Evolutionary conservation across 2,888 invertebrate species (phyloP).

Genomic region (Odontothrips loti): DNA sequence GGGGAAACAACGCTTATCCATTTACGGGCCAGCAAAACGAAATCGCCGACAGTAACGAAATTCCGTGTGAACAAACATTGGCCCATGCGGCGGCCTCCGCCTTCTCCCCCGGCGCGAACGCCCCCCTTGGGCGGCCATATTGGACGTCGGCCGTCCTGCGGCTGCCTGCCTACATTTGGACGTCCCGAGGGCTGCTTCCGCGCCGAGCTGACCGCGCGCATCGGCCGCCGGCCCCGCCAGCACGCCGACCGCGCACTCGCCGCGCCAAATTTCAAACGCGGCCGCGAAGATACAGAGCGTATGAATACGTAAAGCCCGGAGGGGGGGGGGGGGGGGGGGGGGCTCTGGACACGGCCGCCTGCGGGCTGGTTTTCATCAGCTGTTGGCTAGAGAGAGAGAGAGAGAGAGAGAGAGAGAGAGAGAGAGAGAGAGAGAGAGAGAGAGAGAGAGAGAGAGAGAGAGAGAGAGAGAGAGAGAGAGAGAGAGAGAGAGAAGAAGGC

Average conservation of each 20-base stretch:
- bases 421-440: neutral
- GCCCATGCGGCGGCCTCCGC: neutral
- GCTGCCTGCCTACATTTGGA: neutral
- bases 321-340: neutral
- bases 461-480: too few relatives aligned
- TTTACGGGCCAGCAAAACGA: slow-evolving; percentile 3
- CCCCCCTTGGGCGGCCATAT: too few relatives aligned
- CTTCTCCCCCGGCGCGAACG: too few relatives aligned
- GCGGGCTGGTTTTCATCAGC: neutral
- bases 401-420: neutral
- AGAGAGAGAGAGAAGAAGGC: too few relatives aligned
- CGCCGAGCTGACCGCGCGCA: too few relatives aligned
- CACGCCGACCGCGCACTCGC: neutral
- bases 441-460: neutral
- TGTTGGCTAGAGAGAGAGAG: neutral
- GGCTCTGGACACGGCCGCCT: neutral
- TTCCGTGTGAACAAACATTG: slow-evolving; percentile 21
- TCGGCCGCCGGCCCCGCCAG: neutral
- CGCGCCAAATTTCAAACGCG: neutral
- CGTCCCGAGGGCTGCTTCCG: too few relatives aligned
- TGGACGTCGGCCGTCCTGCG: neutral
- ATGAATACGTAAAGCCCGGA: neutral
- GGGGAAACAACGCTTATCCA: slow-evolving; percentile 10
- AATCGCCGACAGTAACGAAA: slow-evolving; percentile 21
- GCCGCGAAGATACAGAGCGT: neutral